These are phyloP conservation scores for Poecilia gillii DNA, from an alignment of 2,797 vertebrate genomes.

Conservation along the genomic window DNA sequence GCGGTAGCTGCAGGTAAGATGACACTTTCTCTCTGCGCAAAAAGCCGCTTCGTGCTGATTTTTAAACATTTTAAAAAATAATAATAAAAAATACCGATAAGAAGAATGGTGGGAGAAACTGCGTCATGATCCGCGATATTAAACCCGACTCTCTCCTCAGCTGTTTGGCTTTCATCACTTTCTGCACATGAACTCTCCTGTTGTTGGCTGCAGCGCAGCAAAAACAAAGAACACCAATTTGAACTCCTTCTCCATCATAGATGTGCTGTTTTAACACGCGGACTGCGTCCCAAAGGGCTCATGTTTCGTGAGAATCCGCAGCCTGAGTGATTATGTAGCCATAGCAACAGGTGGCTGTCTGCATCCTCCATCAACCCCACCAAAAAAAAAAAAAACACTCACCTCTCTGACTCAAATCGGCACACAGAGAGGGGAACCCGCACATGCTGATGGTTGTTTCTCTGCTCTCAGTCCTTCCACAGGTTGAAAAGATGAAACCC, in stretches of 20 bases:
- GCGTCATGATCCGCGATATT: neutral
- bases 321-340: conserved; percentile 76
- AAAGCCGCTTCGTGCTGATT: neutral
- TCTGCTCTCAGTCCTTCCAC: conserved; percentile 38
- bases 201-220: neutral
- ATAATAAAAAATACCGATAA: neutral
- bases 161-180: neutral
- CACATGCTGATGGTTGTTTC: neutral
- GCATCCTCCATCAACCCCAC: conserved; percentile 43
- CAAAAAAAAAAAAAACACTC: conserved; percentile 10
- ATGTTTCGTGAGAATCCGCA: conserved; percentile 39
- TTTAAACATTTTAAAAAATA: neutral
- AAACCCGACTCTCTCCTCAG: neutral
- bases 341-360: conserved; percentile 82
- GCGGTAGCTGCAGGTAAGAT: conserved; percentile 50
- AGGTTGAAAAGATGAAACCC: conserved; percentile 60
- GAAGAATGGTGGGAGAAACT: neutral
- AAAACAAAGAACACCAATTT: neutral
- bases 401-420: conserved; percentile 20
- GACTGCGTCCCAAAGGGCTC: conserved; percentile 10
- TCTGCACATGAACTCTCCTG: neutral
- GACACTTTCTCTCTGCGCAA: neutral
- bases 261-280: neutral
- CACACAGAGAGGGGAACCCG: conserved; percentile 1
- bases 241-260: neutral